Percentiles rank a stretch among this genome's conserved stretches.
Conservation (phyloP, 2,113 vertebrate species). For the Amazona vittata region DNA sequence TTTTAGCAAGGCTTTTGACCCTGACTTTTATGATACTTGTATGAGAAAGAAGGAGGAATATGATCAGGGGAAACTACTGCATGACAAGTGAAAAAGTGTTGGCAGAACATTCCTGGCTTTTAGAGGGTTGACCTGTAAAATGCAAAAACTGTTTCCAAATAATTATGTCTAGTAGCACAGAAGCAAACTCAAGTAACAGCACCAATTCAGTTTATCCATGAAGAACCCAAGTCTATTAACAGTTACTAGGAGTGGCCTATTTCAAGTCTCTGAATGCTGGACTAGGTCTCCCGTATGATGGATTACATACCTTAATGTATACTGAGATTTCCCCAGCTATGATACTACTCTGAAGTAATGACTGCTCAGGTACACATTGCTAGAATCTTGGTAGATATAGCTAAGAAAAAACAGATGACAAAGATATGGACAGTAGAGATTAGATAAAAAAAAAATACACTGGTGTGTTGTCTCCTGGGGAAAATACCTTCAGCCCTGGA, state of each 20-base stretch:
- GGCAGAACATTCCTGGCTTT: neutral
- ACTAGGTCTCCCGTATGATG: neutral
- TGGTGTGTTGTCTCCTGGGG: neutral
- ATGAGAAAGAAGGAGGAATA: neutral
- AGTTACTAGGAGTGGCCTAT: neutral
- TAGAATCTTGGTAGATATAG: neutral
- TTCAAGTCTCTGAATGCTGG: neutral
- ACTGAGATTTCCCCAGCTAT: neutral
- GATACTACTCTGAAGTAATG: neutral
- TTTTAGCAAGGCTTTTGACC: neutral
- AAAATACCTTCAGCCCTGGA: neutral
- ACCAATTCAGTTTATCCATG: neutral
- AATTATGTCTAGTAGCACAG: neutral
- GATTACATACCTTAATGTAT: accelerated
- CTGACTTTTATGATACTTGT: neutral
- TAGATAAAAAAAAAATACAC: neutral
- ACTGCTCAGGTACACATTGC: neutral
- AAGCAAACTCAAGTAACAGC: neutral
- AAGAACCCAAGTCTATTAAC: neutral
- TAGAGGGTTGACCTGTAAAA: neutral
- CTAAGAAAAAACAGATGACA: neutral
- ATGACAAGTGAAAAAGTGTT: neutral
- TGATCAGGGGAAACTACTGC: neutral
- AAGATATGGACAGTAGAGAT: neutral
- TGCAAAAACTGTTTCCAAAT: neutral